Conservation (phyloP, 2,113 vertebrate species). For the Stigmatopora argus region DNA sequence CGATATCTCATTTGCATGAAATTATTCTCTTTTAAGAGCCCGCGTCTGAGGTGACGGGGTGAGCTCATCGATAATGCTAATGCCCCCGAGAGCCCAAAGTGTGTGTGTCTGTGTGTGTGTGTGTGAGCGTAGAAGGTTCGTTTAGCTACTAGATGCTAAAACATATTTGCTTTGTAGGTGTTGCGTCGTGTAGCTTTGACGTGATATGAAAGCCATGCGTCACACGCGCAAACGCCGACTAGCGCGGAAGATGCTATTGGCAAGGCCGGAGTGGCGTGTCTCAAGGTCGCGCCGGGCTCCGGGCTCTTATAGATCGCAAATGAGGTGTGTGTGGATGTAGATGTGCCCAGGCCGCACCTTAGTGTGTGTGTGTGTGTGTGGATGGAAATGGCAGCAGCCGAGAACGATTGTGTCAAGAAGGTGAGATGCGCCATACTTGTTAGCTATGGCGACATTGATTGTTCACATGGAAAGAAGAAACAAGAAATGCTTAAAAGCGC, state of each 20-base stretch:
- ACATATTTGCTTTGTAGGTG: slow-evolving; percentile 2
- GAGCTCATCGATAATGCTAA: slow-evolving; percentile 99
- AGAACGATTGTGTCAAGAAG: slow-evolving; percentile 74
- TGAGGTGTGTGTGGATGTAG: slow-evolving; percentile 34
- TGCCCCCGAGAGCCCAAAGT: slow-evolving; percentile 73
- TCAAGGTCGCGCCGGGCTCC: slow-evolving; percentile 66
- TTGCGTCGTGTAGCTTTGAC: slow-evolving; percentile 1
- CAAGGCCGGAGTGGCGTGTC: slow-evolving; percentile 53
- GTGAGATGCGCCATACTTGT: slow-evolving; percentile 73
- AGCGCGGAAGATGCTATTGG: slow-evolving; percentile 37
- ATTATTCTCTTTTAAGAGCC: slow-evolving; percentile 97
- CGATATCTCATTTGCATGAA: slow-evolving; percentile 99
- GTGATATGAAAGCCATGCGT: slow-evolving; percentile 13
- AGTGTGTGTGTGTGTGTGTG: slow-evolving; percentile 25
- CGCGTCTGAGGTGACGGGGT: slow-evolving; percentile 94
- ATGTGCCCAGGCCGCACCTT: slow-evolving; percentile 49
- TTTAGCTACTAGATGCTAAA: background rate
- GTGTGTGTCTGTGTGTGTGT: slow-evolving; percentile 59
- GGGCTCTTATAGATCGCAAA: slow-evolving; percentile 65
- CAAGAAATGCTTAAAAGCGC: slow-evolving; percentile 15
- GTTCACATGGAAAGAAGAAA: slow-evolving; percentile 44
- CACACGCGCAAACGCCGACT: slow-evolving; percentile 11
- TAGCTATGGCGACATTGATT: slow-evolving; percentile 81
- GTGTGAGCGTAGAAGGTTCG: background rate
- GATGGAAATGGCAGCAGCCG: slow-evolving; percentile 72